Evolutionary conservation across 2,113 vertebrate species (phyloP).

Genomic region (Oryzias melastigma): DNA sequence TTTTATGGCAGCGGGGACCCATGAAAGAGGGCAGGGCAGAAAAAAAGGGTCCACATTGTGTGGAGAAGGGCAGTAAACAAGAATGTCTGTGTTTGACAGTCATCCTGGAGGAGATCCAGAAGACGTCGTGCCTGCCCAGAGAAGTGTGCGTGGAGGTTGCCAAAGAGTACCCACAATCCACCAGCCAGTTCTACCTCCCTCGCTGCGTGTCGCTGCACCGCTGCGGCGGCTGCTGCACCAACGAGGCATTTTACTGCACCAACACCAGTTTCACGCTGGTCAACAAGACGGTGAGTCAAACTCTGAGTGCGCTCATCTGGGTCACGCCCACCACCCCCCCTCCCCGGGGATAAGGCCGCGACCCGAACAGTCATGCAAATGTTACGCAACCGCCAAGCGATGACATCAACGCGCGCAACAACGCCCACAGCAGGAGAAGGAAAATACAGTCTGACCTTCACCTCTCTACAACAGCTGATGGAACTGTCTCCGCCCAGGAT

Average conservation of each 20-base stretch:
- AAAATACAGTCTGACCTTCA: conserved; percentile 1
- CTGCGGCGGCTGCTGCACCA: conserved; percentile 75
- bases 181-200: conserved; percentile 71
- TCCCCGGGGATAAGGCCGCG: conserved; percentile 16
- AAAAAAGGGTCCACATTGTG: not conserved
- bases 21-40: conserved; percentile 6
- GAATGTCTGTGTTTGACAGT: conserved; percentile 49
- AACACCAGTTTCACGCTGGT: conserved; percentile 69
- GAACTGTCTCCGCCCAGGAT: conserved; percentile 61
- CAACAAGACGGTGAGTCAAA: conserved; percentile 73
- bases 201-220: conserved; percentile 75
- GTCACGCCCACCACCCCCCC: conserved; percentile 19
- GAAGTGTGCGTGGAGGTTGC: conserved; percentile 75
- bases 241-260: conserved; percentile 69
- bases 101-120: conserved; percentile 72
- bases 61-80: not conserved
- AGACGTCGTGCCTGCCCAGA: conserved; percentile 69
- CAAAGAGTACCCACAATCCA: conserved; percentile 74
- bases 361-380: no score
- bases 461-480: conserved; percentile 56
- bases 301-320: not conserved
- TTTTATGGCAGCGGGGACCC: conserved; percentile 7
- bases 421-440: no score
- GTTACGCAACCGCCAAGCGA: no score
- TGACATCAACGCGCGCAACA: no score